phyloP scores from a whole-genome alignment of 1,140 invertebrate species.

The Bombus sylvicola region DNA sequence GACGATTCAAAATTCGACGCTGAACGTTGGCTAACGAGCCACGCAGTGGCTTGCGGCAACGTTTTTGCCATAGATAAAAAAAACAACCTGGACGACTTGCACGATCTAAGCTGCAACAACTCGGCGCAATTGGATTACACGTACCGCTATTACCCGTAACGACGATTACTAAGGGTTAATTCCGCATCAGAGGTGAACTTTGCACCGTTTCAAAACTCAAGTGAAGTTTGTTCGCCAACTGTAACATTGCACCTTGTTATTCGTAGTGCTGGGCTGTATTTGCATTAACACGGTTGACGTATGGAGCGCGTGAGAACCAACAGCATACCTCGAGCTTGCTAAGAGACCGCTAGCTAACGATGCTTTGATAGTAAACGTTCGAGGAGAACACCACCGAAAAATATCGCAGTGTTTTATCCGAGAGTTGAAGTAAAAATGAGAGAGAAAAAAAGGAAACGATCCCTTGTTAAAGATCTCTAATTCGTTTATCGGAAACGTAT shows the following conservation, averaged over 20 bases:
- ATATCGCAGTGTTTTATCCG: not conserved
- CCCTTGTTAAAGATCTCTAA: not conserved
- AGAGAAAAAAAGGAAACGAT: not conserved
- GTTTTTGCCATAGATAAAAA: slow-evolving; percentile 8
- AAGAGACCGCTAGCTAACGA: not conserved
- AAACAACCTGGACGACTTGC: not conserved
- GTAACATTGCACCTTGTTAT: slow-evolving; percentile 28
- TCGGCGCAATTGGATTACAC: slow-evolving; percentile 20
- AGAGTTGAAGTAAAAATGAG: not conserved
- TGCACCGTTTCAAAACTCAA: slow-evolving; percentile 15
- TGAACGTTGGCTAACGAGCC: not conserved
- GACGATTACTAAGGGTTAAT: slow-evolving; percentile 39
- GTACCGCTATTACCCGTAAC: not conserved
- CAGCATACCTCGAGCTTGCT: not conserved
- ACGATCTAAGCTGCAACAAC: not conserved
- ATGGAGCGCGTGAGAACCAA: not conserved
- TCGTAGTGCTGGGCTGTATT: slow-evolving; percentile 26
- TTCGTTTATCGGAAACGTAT: not conserved
- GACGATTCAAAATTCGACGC: slow-evolving; percentile 13
- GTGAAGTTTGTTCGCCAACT: slow-evolving; percentile 31
- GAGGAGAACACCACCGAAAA: not conserved
- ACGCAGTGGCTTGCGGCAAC: too few relatives aligned
- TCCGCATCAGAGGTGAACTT: slow-evolving; percentile 22
- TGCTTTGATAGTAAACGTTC: slow-evolving; percentile 10
- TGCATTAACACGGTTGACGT: slow-evolving; percentile 30